phyloP scores from a whole-genome alignment of 2,888 invertebrate species.

The Blastobasis adustella region DNA sequence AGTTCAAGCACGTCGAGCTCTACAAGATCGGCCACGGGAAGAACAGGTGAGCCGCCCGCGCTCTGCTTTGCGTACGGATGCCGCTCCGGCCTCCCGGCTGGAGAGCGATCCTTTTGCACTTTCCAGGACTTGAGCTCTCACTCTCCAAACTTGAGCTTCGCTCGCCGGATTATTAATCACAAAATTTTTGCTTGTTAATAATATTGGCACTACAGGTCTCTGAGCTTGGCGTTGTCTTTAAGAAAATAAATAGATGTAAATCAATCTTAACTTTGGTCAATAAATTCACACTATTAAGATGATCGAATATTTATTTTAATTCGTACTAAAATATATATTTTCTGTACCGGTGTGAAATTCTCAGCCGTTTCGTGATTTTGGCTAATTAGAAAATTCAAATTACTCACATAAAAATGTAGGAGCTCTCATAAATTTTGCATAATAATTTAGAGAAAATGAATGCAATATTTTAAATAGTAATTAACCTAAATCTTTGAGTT shows the following conservation, averaged over 20 bases:
- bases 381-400: constrained; percentile 2
- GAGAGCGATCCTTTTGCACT: no score
- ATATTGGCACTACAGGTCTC: no score
- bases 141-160: no score
- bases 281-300: no score
- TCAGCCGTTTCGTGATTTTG: neutral
- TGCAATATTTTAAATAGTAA: constrained; percentile 3
- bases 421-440: constrained; percentile 5
- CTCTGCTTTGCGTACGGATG: constrained; percentile 31
- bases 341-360: neutral
- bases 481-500: constrained; percentile 4
- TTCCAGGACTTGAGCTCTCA: no score
- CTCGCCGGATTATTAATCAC: no score
- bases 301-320: no score
- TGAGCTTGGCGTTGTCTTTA: no score
- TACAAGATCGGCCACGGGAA: constrained; percentile 96
- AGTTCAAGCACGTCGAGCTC: constrained; percentile 94
- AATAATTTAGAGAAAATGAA: constrained; percentile 4
- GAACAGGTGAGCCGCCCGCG: constrained; percentile 80
- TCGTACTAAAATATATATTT: neutral
- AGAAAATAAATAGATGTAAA: no score
- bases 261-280: no score
- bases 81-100: constrained; percentile 19
- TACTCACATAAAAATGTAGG: neutral
- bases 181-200: no score